A percentile compares a stretch with the other conserved stretches of the same genome.
Conservation (phyloP, 2,888 invertebrate genomes). For the Orthosia gothica region DNA sequence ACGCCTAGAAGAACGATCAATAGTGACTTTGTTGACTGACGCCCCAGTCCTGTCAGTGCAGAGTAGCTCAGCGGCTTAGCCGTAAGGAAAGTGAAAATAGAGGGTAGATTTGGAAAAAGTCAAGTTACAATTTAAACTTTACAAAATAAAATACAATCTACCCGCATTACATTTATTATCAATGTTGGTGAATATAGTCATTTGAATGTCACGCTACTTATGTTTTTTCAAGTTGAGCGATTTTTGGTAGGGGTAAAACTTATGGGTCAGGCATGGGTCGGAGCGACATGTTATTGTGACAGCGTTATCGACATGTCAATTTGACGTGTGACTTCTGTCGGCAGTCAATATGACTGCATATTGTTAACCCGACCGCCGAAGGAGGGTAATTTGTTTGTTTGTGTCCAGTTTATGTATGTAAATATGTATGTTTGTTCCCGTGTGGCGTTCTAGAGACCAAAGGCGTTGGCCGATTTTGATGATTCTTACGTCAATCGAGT, state of each 20-base stretch:
- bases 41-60: conserved; percentile 1
- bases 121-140: neutral
- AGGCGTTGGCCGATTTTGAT: too few relatives aligned
- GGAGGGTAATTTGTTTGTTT: neutral
- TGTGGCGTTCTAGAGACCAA: too few relatives aligned
- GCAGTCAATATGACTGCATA: too few relatives aligned
- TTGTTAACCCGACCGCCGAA: too few relatives aligned
- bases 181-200: neutral
- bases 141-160: conserved; percentile 2
- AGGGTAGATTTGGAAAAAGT: neutral
- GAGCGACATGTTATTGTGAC: too few relatives aligned
- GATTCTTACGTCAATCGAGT: too few relatives aligned
- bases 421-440: neutral
- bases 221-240: too few relatives aligned
- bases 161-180: neutral
- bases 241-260: too few relatives aligned
- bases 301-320: too few relatives aligned
- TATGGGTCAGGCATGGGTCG: too few relatives aligned
- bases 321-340: too few relatives aligned
- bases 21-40: conserved; percentile 20
- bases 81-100: neutral
- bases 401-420: neutral
- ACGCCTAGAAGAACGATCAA: conserved; percentile 21
- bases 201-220: too few relatives aligned
- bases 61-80: neutral